phyloP scores from a whole-genome alignment of 2,888 invertebrate genomes.

The Drosophila glabriapex region DNA sequence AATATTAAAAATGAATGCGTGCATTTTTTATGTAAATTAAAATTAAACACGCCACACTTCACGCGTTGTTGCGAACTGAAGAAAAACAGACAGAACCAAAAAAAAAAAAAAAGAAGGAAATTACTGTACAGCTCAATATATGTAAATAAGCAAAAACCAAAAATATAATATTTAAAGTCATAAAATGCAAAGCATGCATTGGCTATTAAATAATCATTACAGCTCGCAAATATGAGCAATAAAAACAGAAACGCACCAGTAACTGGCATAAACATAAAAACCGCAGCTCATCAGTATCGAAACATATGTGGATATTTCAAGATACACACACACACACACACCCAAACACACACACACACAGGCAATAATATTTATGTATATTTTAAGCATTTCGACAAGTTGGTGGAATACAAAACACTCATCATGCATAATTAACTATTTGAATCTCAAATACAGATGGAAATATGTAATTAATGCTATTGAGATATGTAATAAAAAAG shows the following conservation, averaged over 20 bases:
- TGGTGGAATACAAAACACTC: constrained; percentile 13
- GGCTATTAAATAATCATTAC: constrained; percentile 72
- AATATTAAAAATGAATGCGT: constrained; percentile 60
- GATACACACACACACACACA: background rate
- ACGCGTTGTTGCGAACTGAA: constrained; percentile 42
- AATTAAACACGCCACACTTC: constrained; percentile 56
- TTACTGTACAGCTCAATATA: constrained; percentile 16
- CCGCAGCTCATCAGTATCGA: background rate
- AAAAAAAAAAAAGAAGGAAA: background rate
- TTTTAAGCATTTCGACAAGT: constrained; percentile 4
- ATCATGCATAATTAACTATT: constrained; percentile 32
- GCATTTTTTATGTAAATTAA: constrained; percentile 68
- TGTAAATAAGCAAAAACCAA: constrained; percentile 9
- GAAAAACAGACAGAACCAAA: constrained; percentile 9
- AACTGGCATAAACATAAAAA: constrained; percentile 41
- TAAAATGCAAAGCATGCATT: constrained; percentile 56
- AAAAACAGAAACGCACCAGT: constrained; percentile 33
- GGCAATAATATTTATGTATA: background rate
- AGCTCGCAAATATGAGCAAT: constrained; percentile 60
- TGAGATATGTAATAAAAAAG: background rate
- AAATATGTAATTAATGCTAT: background rate
- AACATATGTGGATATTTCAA: background rate
- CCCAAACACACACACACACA: too few species aligned
- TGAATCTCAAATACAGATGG: background rate
- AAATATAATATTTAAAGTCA: constrained; percentile 41